Evolutionary conservation across 2,113 vertebrate genomes (phyloP).

Genomic region (Willisornis vidua): DNA sequence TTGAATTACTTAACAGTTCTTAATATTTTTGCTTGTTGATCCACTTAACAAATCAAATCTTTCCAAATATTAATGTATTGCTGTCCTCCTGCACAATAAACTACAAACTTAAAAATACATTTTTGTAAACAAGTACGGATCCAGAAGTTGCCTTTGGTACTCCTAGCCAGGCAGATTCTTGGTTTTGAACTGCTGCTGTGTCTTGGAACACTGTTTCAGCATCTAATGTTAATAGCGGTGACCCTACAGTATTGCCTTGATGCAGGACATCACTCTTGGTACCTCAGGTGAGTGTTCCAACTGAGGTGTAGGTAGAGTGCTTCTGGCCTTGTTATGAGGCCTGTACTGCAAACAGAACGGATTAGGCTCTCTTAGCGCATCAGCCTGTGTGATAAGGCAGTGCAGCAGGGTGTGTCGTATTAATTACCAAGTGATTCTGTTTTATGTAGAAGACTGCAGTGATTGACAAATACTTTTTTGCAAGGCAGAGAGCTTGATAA

Average conservation of each 20-base stretch:
- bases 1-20: background rate
- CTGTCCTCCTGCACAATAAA: background rate
- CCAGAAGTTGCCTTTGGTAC: background rate
- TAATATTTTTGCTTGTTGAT: background rate
- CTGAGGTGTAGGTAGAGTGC: background rate
- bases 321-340: background rate
- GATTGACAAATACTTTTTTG: background rate
- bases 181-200: background rate
- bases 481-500: background rate
- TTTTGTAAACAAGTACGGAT: background rate
- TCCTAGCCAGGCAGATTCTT: background rate
- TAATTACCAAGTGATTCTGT: background rate
- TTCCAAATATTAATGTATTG: background rate
- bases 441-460: background rate
- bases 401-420: background rate
- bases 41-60: background rate
- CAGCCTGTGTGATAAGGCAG: fast-evolving
- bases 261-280: background rate
- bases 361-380: background rate
- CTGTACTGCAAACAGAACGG: background rate
- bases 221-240: background rate
- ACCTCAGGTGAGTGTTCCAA: background rate
- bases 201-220: background rate
- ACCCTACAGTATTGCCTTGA: background rate
- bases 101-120: background rate